Evolutionary conservation across 2,888 invertebrate species (phyloP), one percentile per base, ranked within the genome.

Genomic region (Sericinus montela): DNA sequence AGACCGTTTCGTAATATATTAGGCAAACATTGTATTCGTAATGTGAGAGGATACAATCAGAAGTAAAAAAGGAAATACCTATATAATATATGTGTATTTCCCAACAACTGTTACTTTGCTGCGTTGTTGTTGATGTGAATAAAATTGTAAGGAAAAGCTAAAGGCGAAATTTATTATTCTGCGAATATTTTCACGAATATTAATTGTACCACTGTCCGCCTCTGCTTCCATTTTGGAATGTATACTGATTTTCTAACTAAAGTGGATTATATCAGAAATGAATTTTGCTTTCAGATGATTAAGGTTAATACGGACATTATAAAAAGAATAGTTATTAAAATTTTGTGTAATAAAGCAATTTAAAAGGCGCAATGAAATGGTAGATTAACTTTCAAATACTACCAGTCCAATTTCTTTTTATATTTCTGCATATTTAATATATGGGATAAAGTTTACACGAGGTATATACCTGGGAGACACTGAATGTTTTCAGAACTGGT

Each of bases 31-130:
- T 10, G 5, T 32, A 10, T 32, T 7, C 9, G 28, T 43, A 15
- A 25, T 16, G 32, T 37, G 15, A 38, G 37, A 37, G 13, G 34
- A 35, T 9, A 35, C 35, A 39, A 46, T 6, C 16, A 35, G 14
- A 16, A 30, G 34, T n/a, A 34, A 35, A 40, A 23, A 19, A 13
- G 7, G 25, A 8, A 38, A 19, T 15, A 16, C n/a, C 11, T 11
- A 39, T 15, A 23, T n/a, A n/a, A n/a, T n/a, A n/a, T n/a, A n/a
- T n/a, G n/a, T 28, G 9, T 13, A 34, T 34, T 35, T 15, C 9
- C 40, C 34, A 46, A 46, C 46, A 46, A 46, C 34, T 46, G 46
- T 46, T 39, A 45, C 45, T 45, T 37, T 30, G 16, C 32, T 34
- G 34, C 28, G 34, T 34, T 35, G 39, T 34, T 35, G 39, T 46